Conservation (phyloP, 2,797 vertebrate species). For the Amphiprion clarkii region DNA sequence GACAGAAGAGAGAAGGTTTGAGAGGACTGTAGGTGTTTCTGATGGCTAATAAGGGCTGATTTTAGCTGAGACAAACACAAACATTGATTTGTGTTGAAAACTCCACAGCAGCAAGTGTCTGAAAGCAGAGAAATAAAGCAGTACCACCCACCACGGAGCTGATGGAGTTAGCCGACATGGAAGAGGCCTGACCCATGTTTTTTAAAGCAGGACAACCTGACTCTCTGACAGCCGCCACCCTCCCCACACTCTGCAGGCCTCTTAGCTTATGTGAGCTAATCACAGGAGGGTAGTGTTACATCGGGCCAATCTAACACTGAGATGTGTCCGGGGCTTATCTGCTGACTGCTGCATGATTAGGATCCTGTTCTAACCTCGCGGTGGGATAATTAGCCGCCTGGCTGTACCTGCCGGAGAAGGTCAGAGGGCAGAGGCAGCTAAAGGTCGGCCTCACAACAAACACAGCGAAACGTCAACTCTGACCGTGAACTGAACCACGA, state of each 20-base stretch:
- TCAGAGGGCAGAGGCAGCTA: conserved; percentile 57
- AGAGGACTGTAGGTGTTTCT: conserved; percentile 25
- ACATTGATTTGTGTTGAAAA: conserved; percentile 49
- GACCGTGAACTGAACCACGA: conserved; percentile 42
- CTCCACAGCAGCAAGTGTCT: conserved; percentile 41
- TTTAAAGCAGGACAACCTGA: conserved; percentile 68
- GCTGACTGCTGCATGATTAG: conserved; percentile 84
- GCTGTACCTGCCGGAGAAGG: conserved; percentile 75
- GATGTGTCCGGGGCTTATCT: conserved; percentile 86
- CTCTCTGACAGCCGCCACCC: conserved; percentile 63
- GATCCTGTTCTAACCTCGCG: conserved; percentile 76
- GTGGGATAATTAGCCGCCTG: conserved; percentile 80
- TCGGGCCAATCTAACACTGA: conserved; percentile 81
- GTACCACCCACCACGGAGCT: conserved; percentile 75
- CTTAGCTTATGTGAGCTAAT: conserved; percentile 87
- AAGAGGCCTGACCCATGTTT: conserved; percentile 65
- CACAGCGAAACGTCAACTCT: conserved; percentile 53
- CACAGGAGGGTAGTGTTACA: conserved; percentile 85
- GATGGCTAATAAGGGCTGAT: conserved; percentile 44
- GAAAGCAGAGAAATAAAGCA: conserved; percentile 54
- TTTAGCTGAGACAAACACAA: conserved; percentile 52
- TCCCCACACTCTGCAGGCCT: conserved; percentile 46
- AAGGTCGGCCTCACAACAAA: conserved; percentile 66
- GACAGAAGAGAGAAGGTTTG: conserved; percentile 26
- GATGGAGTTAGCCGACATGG: conserved; percentile 73